Evolutionary conservation across 2,113 vertebrate genomes (phyloP), one percentile per base, ranked within the genome.

Genomic region (Oryzias woworae): DNA sequence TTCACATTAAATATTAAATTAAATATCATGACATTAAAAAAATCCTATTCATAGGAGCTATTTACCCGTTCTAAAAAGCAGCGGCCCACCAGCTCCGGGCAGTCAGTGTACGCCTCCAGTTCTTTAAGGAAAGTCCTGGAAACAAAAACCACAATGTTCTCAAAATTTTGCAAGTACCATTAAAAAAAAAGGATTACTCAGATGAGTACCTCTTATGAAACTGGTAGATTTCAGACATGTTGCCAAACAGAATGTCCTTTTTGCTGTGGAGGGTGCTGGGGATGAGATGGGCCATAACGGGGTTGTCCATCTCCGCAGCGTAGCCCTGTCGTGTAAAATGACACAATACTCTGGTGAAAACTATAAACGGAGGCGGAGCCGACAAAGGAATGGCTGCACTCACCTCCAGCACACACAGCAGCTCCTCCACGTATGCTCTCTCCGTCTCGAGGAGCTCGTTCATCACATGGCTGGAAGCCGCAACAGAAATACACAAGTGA

Each of bases 351-450:
- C 44, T 17, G 45, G 7, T 36, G 3, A 13, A 17, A 47, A 20
- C 23, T 15, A 45, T 5, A 45, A 17, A 5, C 5, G 15, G 7
- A 45, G 16, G 15, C 4, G 15, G 44, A 7, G 28, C 1, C 13
- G 28, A 4, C 7, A 4, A 18, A 28, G 3, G n/a, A 31, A 0
- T 1, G 0, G 23, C 26, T 17, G 13, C 14, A 16, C 88, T 92
- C 88, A 96, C 97, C 92, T 98, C 94, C 66, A 99, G 90, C 56
- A 99, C 95, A 1, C 96, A 98, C n/a, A 98, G 94, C n/a, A 99
- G 91, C 83, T 99, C 95, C 73, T 98, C 97, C 22, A 98, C 97
- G 5, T 98, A 99, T 0, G 91, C 97, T 50, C 97, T 80, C 71
- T 99, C 97, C 0, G 97, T 98, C 87, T 99, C 97, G 57, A 98